Evolutionary conservation across 2,113 vertebrate genomes (phyloP), one percentile per base, ranked within the genome.

Genomic region (Monopterus albus): DNA sequence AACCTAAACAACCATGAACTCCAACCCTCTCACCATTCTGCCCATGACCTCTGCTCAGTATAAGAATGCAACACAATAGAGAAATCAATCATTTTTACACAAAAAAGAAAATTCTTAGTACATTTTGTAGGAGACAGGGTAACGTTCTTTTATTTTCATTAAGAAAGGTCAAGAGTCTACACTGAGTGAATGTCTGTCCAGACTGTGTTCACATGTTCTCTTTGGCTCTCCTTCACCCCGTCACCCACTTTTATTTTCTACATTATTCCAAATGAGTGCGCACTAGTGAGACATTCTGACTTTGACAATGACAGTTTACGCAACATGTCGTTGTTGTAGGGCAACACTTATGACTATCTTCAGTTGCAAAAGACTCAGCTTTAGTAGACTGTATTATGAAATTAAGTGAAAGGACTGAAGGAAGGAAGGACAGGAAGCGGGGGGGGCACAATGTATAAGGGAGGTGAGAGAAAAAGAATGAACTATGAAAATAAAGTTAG

Each of bases 191-290:
- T 20, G 8, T 45, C 18, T 42, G 25, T 14, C 18, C 28, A 63
- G 17, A 50, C 28, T 21, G 35, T 25, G 6, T 5, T 59, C 45
- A 66, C 39, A 20, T 6, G 58, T 42, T 60, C 43, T 38, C 29
- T 31, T 55, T 17, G 31, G 25, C 42, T 31, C 47, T 47, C 40
- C 50, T 50, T 73, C 40, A 52, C 8, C 18, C 57, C 14, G 18
- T 35, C 33, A 29, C 40, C 8, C 42, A 15, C 17, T 81, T 21
- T 21, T 36, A 6, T 15, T 49, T 29, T 33, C 17, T 6, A 20
- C 17, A 15, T 66, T 74, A 39, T 74, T 74, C 69, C 43, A 60
- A 78, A 56, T 53, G 71, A 66, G 31, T 55, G 62, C 40, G 70
- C 72, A n/a, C 59, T 8, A 40, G 47, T 39, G 47, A 47, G 20